Evolutionary conservation across 2,797 vertebrate genomes (phyloP), one percentile per base, ranked within the genome.

Genomic region (Hyperoplus lanceolatus): DNA sequence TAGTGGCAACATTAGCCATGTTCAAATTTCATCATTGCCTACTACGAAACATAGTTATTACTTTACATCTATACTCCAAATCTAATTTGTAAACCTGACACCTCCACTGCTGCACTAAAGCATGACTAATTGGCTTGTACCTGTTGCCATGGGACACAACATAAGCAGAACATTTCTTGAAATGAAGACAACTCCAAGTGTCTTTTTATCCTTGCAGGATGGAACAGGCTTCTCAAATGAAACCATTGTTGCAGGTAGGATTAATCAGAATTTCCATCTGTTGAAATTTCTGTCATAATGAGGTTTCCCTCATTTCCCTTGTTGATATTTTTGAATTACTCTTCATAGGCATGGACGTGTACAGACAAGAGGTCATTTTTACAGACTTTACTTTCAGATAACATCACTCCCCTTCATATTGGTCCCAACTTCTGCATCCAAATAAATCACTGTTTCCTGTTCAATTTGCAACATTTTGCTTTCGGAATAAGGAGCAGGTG

Each of bases 21-120:
- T 63, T 38, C 15, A n/a, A 54, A 6, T 38, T 0, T 57, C 38
- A n/a, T 42, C 51, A n/a, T 42, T 56, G 55, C 57, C 36, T 58
- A 29, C 48, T 7, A 38, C n/a, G 18, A 48, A 69, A 54, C 0
- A 0, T 53, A 81, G 50, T 15, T 43, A 6, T 43, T 51, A 49
- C 18, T 43, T 7, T 43, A 43, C 39, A 57, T 56, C 50, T 70
- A 15, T 21, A 50, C 61, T 72, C 45, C 3, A 43, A 38, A 63
- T 74, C 59, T 75, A 50, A 86, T 73, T 58, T 42, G 12, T 57
- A 45, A 56, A 53, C 16, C 16, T 39, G 69, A 69, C 15, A 14
- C 4, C 39, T 45, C 45, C 16, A 18, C 10, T 57, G 62, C 9
- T 54, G 4, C 21, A 56, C 51, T 79, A 58, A 62, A 57, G 38